Percentiles rank a stretch among this genome's conserved stretches.
phyloP scores from a whole-genome alignment of 2,113 vertebrate species.

The Mastomys natalensis region DNA sequence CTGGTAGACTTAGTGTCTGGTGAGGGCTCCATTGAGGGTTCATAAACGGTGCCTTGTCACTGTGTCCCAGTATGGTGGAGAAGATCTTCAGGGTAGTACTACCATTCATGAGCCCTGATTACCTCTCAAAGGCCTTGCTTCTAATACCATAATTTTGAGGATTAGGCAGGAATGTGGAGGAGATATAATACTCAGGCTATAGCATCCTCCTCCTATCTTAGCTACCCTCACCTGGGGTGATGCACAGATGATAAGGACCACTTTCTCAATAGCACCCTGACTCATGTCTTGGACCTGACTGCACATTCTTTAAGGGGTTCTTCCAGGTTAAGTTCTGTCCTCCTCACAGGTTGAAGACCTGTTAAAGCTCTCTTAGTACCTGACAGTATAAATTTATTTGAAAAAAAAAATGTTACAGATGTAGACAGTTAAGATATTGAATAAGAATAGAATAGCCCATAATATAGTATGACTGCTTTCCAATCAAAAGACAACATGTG shows the following conservation, averaged over 20 bases:
- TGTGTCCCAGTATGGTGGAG: not conserved
- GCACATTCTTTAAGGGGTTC: not conserved
- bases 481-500: not conserved
- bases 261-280: not conserved
- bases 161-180: not conserved
- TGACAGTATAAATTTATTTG: not conserved
- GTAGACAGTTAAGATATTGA: not conserved
- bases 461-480: not conserved
- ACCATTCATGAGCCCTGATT: not conserved
- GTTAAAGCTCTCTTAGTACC: not conserved
- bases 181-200: not conserved
- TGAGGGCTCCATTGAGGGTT: not conserved
- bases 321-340: conserved; percentile 11
- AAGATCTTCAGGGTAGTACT: not conserved
- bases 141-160: not conserved
- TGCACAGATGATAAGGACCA: not conserved
- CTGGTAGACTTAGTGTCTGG: not conserved
- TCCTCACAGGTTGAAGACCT: not conserved
- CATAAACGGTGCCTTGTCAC: not conserved
- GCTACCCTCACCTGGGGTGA: not conserved
- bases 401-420: not conserved
- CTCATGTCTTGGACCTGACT: not conserved
- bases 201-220: not conserved
- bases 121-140: not conserved
- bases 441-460: not conserved